Evolutionary conservation across 2,888 invertebrate species (phyloP).

Genomic region (Eristalis arbustorum): DNA sequence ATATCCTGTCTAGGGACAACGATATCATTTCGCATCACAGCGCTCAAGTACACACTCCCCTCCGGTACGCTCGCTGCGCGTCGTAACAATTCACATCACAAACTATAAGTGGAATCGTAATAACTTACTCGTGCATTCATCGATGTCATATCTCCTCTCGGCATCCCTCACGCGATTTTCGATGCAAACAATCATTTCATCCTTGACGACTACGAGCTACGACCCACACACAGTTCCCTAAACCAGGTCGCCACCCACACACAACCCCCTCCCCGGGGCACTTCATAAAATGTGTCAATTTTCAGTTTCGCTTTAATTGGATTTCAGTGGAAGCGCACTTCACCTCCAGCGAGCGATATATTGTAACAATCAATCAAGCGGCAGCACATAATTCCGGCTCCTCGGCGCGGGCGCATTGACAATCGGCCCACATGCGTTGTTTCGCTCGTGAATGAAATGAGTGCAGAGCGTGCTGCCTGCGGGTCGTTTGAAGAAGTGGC

Average conservation of each 20-base stretch:
- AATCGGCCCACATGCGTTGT: constrained; percentile 25
- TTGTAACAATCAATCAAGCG: constrained; percentile 51
- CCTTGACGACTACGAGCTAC: background rate
- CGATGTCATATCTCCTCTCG: background rate
- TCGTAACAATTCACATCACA: background rate
- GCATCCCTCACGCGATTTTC: background rate
- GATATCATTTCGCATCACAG: no score
- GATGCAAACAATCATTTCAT: background rate
- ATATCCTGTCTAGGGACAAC: no score
- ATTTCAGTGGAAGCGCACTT: background rate
- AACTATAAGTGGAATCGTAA: background rate
- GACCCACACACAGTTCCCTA: background rate
- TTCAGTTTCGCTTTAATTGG: background rate
- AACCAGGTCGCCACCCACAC: background rate
- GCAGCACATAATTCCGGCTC: constrained; percentile 39
- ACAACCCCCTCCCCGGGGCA: background rate
- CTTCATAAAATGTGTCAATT: background rate
- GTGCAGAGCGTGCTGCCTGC: constrained; percentile 4
- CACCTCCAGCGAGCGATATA: background rate
- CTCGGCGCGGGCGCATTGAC: constrained; percentile 39
- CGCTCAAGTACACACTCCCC: background rate
- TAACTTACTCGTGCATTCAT: background rate
- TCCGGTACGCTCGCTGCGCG: background rate
- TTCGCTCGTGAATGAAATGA: constrained; percentile 22
- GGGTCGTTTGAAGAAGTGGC: constrained; percentile 2